Conservation (phyloP, 2,888 invertebrate species). For the Hirtodrosophila trivittata region DNA sequence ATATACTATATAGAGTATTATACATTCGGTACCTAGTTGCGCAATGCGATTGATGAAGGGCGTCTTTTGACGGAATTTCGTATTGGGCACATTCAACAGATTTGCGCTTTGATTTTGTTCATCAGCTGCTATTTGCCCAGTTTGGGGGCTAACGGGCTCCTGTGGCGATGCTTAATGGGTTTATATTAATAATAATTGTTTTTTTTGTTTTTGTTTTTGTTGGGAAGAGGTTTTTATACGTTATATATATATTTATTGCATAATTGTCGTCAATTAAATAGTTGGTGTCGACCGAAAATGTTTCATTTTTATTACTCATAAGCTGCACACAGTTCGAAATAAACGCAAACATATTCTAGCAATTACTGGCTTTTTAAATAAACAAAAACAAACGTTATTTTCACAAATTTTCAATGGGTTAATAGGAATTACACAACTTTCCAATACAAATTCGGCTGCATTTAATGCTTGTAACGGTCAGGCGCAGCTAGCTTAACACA, state of each 20-base stretch:
- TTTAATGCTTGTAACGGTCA: too few species aligned
- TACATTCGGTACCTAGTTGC: constrained; percentile 81
- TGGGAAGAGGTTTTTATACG: constrained; percentile 59
- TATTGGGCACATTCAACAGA: constrained; percentile 65
- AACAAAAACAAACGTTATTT: too few species aligned
- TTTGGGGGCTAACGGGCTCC: constrained; percentile 60
- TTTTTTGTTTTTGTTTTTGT: constrained; percentile 11
- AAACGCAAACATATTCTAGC: neutral
- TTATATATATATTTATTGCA: constrained; percentile 47
- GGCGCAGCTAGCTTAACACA: too few species aligned
- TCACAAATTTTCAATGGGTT: too few species aligned
- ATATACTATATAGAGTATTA: constrained; percentile 55
- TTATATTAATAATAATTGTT: constrained; percentile 3
- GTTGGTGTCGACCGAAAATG: constrained; percentile 7
- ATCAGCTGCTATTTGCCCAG: constrained; percentile 46
- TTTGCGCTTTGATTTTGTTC: constrained; percentile 63
- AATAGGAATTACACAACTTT: too few species aligned
- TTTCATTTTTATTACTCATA: neutral
- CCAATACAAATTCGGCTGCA: too few species aligned
- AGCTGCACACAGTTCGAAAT: constrained; percentile 25
- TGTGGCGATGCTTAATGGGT: constrained; percentile 66
- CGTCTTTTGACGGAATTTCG: constrained; percentile 82
- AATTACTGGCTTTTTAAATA: too few species aligned
- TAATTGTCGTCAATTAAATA: constrained; percentile 14
- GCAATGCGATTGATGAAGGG: constrained; percentile 83